Conservation (phyloP, 1,140 invertebrate genomes). For the Propsilocerus akamusi region DNA sequence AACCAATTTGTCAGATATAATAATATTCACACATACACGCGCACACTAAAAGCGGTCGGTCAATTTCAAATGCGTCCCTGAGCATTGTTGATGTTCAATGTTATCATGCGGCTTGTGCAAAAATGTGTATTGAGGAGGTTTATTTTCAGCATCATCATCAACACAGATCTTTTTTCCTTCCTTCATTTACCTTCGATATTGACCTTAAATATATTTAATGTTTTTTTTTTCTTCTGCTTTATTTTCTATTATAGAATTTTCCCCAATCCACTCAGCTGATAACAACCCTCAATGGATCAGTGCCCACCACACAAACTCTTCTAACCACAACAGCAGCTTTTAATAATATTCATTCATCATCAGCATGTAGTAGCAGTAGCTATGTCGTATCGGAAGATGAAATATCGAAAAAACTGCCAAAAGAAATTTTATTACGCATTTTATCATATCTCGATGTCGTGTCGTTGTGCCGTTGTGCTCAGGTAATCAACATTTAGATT, state of each 20-base stretch:
- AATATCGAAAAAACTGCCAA: slow-evolving; percentile 92
- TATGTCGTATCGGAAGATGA: slow-evolving; percentile 45
- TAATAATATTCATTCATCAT: slow-evolving; percentile 11
- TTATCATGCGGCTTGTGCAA: no score
- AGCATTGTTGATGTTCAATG: no score
- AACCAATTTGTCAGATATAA: no score
- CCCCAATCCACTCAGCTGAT: neutral
- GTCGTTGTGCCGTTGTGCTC: slow-evolving; percentile 92
- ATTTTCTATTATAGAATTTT: neutral
- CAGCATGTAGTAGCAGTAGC: slow-evolving; percentile 20
- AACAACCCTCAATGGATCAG: neutral
- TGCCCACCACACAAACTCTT: neutral
- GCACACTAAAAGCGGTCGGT: no score
- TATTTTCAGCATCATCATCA: no score
- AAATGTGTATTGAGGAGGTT: no score
- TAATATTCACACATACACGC: no score
- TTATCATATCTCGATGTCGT: slow-evolving; percentile 97
- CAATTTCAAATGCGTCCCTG: no score
- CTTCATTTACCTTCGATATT: no score
- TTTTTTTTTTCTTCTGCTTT: no score
- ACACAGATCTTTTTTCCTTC: no score
- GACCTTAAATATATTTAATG: no score
- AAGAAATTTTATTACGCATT: slow-evolving; percentile 85
- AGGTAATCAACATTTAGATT: slow-evolving; percentile 31
- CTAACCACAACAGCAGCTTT: neutral